Evolutionary conservation across 2,113 vertebrate species (phyloP), one percentile per base, ranked within the genome.

Genomic region (Conger conger): DNA sequence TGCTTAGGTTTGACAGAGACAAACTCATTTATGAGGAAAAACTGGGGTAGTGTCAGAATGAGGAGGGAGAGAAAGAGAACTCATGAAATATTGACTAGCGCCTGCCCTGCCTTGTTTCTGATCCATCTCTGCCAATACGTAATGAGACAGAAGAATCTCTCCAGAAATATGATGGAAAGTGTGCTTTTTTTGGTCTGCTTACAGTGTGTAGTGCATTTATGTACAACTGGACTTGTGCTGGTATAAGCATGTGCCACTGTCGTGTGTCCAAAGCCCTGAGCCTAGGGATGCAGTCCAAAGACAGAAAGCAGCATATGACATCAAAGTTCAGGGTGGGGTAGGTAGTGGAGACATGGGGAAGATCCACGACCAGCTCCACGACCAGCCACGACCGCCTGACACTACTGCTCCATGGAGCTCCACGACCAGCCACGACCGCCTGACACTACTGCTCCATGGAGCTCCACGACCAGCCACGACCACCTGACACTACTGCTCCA

Each of bases 61-160:
- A 83, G 63, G 68, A 79, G 27, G 83, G 68, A 83, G 53, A 42
- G 79, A 84, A 54, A 86, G 38, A 84, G 83, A 84, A 50, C 54
- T 86, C 73, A 89, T 88, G 84, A 89, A 88, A 88, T 88, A 89
- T 90, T 89, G 86, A 90, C 82, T 88, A 54, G 68, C 40, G 73
- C 82, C 73, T 50, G 84, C 45, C 42, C 78, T 50, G 81, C 81
- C 85, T 79, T 77, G 50, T 87, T 45, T 86, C 83, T 82, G 81
- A 85, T 90, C 45, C 63, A 57, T 90, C 73, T 82, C 54, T 84
- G 78, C 86, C 76, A 76, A 17, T 54, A 50, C 76, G 76, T 45
- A 76, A 53, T 54, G 76, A 84, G 11, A 53, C 57, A 84, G 42
- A 84, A 54, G 23, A n/a, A 35, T 80, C 68, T 81, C 76, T 53